Evolutionary conservation across 2,888 invertebrate genomes (phyloP).

Genomic region (Heteromyza rotundicornis): DNA sequence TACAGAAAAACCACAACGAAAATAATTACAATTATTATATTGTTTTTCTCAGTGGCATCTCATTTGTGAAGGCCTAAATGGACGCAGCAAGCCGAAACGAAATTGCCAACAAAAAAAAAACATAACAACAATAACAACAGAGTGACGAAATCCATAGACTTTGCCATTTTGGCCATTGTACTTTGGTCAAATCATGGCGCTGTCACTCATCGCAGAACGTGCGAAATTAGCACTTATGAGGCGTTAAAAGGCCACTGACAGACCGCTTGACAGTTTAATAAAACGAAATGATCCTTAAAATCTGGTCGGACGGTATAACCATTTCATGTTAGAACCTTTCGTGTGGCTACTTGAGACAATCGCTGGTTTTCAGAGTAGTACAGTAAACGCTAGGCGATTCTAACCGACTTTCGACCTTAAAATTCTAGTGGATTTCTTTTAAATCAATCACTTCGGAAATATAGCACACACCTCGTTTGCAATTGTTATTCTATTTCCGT

Average conservation of each 20-base stretch:
- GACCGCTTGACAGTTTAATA: background rate
- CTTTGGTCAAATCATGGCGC: background rate
- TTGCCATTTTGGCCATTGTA: background rate
- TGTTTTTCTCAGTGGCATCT: background rate
- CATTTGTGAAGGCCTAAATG: background rate
- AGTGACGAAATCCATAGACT: slow-evolving; percentile 3
- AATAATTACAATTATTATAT: background rate
- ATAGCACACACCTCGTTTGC: too few species aligned
- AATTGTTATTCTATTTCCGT: too few species aligned
- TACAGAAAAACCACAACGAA: background rate
- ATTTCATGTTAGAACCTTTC: background rate
- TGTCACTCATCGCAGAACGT: background rate
- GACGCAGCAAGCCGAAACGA: slow-evolving; percentile 3
- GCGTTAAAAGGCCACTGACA: background rate
- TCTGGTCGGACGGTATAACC: background rate
- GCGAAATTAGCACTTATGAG: slow-evolving; percentile 4
- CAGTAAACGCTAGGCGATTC: too few species aligned
- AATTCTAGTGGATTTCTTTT: too few species aligned
- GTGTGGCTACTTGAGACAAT: background rate
- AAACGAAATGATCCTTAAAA: background rate
- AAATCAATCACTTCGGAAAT: too few species aligned
- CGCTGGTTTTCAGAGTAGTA: background rate
- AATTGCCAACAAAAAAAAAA: slow-evolving; percentile 10
- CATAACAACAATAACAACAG: slow-evolving; percentile 17
- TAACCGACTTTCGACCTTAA: too few species aligned